These are phyloP conservation scores for Crotalus adamanteus DNA, from an alignment of 2,797 vertebrate genomes.

Conservation along the genomic window DNA sequence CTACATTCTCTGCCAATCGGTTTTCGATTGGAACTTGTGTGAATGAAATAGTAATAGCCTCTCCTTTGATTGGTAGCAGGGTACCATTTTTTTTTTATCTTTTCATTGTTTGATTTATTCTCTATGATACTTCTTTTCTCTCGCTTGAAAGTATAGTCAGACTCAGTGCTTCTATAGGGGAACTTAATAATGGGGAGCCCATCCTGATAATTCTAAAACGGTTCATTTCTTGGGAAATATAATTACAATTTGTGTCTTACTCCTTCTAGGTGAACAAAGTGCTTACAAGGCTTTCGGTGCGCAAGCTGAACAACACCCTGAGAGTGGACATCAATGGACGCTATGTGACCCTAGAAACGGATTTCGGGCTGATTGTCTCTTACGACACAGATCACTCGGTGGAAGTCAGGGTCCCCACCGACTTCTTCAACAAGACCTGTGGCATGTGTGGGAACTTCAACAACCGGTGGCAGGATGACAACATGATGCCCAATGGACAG, in stretches of 20 bases:
- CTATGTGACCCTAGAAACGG: constrained; percentile 71
- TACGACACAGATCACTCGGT: constrained; percentile 74
- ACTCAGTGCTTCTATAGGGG: too few relatives aligned
- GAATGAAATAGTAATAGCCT: too few relatives aligned
- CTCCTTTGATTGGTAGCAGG: background rate
- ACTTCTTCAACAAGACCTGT: constrained; percentile 76
- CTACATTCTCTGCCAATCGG: too few relatives aligned
- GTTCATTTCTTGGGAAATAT: background rate
- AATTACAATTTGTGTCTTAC: background rate
- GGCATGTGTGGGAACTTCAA: constrained; percentile 88
- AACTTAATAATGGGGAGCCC: too few relatives aligned
- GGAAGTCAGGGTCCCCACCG: constrained; percentile 73
- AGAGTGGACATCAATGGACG: constrained; percentile 67
- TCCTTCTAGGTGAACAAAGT: constrained; percentile 76
- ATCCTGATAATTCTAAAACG: too few relatives aligned
- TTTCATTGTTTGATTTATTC: background rate
- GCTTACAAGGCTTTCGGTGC: constrained; percentile 77
- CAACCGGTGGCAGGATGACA: constrained; percentile 70
- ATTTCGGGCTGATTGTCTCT: constrained; percentile 75
- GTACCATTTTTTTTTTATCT: background rate
- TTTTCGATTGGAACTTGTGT: too few relatives aligned
- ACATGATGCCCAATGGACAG: constrained; percentile 65
- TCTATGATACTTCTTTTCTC: too few relatives aligned
- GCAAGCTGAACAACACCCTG: constrained; percentile 54
- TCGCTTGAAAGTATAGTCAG: background rate